phyloP scores from a whole-genome alignment of 2,888 invertebrate genomes.

The Tenthredo scrophulariae region DNA sequence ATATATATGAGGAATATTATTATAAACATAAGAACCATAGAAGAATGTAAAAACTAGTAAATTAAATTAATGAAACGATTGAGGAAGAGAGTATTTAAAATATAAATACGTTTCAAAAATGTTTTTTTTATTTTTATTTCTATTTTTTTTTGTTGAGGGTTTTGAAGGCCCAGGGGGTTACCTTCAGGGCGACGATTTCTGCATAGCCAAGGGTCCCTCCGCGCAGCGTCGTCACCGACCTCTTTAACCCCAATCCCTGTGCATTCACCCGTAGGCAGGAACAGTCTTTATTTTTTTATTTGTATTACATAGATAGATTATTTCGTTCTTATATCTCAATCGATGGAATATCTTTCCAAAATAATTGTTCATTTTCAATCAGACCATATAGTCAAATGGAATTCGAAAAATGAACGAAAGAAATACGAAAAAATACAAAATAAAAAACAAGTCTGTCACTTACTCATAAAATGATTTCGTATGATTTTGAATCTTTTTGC shows the following conservation, averaged over 20 bases:
- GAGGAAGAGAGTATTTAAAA: conserved; percentile 62
- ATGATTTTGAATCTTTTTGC: no score
- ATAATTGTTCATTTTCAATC: not conserved
- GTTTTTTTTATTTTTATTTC: not conserved
- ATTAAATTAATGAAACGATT: conserved; percentile 59
- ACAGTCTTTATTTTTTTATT: conserved; percentile 71
- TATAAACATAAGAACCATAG: conserved; percentile 38
- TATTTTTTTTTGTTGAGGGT: conserved; percentile 53
- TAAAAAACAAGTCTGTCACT: not conserved
- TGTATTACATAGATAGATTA: conserved; percentile 21
- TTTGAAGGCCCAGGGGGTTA: conserved; percentile 79
- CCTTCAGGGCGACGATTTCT: conserved; percentile 98
- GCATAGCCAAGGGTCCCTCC: conserved; percentile 94
- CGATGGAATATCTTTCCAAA: not conserved
- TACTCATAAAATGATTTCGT: no score
- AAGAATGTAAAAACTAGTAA: conserved; percentile 53
- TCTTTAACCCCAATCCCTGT: conserved; percentile 89
- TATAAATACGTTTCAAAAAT: conserved; percentile 57
- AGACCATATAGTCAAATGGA: not conserved
- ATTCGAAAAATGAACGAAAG: no score
- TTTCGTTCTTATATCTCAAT: not conserved
- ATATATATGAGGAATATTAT: conserved; percentile 45
- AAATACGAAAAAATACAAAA: not conserved
- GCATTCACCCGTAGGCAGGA: conserved; percentile 77
- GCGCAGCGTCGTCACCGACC: conserved; percentile 94